A percentile compares a stretch with the other conserved stretches of the same genome.
Conservation (phyloP, 1,140 invertebrate species). For the Achroia grisella region DNA sequence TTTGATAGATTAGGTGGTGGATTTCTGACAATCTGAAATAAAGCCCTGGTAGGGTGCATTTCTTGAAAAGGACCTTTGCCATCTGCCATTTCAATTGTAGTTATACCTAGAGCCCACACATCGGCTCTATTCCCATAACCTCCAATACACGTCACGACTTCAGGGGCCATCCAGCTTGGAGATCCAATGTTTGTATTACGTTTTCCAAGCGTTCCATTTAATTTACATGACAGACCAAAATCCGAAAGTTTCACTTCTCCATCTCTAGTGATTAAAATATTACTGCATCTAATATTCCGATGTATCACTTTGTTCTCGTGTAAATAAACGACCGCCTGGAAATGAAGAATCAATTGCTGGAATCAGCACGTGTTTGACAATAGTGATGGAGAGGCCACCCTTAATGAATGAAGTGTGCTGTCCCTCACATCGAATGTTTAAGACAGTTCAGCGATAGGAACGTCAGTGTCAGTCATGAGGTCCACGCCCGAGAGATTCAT, state of each 20-base stretch:
- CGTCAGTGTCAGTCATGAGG: conserved; percentile 58
- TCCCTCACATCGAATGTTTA: conserved; percentile 12
- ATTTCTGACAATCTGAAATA: conserved; percentile 91
- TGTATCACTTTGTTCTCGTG: conserved; percentile 92
- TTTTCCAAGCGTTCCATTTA: conserved; percentile 83
- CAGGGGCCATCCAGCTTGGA: conserved; percentile 94
- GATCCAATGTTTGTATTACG: conserved; percentile 86
- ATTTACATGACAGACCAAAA: conserved; percentile 87
- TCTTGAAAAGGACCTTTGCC: conserved; percentile 88
- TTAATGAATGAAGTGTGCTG: conserved; percentile 26
- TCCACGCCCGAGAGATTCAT: conserved; percentile 62
- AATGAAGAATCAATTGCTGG: conserved; percentile 33
- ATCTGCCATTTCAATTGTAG: conserved; percentile 92
- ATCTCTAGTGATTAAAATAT: conserved; percentile 88
- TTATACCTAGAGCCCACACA: conserved; percentile 95
- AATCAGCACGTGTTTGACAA: conserved; percentile 40
- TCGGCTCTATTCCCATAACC: conserved; percentile 85
- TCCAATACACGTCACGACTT: conserved; percentile 73
- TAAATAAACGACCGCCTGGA: conserved; percentile 83
- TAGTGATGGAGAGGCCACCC: conserved; percentile 50
- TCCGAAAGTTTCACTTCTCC: conserved; percentile 90
- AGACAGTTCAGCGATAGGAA: conserved; percentile 41
- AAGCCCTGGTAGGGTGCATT: conserved; percentile 88
- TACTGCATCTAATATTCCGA: conserved; percentile 89
- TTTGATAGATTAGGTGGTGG: conserved; percentile 86